Percentiles rank a stretch among this genome's conserved stretches.
These are phyloP conservation scores for Hydrolagus affinis DNA, from an alignment of 2,113 vertebrate genomes.

Conservation along the genomic window DNA sequence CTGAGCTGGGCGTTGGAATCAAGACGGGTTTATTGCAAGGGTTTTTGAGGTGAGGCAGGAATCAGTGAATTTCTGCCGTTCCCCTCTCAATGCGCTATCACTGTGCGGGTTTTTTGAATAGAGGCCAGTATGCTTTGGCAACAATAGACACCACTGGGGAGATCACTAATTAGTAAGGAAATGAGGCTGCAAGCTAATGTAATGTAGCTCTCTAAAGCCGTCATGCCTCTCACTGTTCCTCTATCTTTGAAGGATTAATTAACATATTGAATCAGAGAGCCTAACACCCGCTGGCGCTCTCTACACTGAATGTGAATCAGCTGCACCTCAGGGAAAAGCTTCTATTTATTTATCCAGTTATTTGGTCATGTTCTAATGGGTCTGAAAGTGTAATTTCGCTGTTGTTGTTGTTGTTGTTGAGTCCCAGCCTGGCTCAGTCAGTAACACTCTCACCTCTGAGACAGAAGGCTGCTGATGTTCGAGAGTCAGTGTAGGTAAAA, in stretches of 20 bases:
- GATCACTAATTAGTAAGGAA: conserved; percentile 26
- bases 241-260: conserved; percentile 8
- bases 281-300: neutral
- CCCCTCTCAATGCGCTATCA: neutral
- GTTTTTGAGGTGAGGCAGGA: neutral
- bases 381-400: conserved; percentile 3
- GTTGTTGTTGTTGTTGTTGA: no score
- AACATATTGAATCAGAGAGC: neutral
- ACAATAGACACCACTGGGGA: neutral
- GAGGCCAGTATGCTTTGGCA: neutral
- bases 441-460: neutral
- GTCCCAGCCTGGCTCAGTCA: neutral
- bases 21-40: no score
- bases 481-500: no score
- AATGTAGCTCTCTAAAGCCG: neutral
- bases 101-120: neutral
- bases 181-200: conserved; percentile 16
- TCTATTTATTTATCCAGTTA: neutral
- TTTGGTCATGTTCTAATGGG: neutral
- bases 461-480: no score
- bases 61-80: neutral
- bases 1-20: no score
- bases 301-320: neutral
- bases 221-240: neutral
- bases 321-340: neutral